These are phyloP conservation scores for Esox niger DNA, from an alignment of 2,113 vertebrate genomes.

Conservation along the genomic window DNA sequence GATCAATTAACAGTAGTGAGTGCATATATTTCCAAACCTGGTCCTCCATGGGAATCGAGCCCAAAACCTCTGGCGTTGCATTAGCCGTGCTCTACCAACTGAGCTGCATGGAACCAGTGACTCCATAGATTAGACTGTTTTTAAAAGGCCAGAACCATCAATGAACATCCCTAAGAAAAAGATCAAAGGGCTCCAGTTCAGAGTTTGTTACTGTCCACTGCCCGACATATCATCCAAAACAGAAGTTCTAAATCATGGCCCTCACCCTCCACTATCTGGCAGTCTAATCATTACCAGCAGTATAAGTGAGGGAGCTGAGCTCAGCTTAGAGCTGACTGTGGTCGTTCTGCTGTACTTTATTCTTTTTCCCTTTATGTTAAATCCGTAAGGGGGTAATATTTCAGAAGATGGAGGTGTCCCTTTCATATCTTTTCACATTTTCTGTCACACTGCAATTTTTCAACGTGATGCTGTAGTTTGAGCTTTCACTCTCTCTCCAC, in stretches of 20 bases:
- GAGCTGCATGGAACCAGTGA: too few species aligned
- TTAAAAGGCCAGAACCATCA: too few species aligned
- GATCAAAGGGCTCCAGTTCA: too few species aligned
- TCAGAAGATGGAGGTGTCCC: slow-evolving; percentile 43
- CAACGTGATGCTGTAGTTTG: slow-evolving; percentile 43
- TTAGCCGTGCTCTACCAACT: too few species aligned
- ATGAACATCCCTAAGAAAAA: too few species aligned
- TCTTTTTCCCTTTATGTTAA: slow-evolving; percentile 42
- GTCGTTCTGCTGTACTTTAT: slow-evolving; percentile 14
- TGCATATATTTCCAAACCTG: too few species aligned
- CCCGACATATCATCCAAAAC: not conserved
- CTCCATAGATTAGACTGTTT: too few species aligned
- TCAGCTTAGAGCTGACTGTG: slow-evolving; percentile 16
- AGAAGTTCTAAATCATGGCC: not conserved
- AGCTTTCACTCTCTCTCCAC: slow-evolving; percentile 35
- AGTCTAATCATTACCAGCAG: not conserved
- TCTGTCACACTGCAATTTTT: slow-evolving; percentile 34
- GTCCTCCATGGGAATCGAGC: too few species aligned
- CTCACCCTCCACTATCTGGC: slow-evolving; percentile 22
- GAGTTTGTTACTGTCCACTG: too few species aligned
- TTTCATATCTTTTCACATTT: slow-evolving; percentile 35
- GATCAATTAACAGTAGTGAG: too few species aligned
- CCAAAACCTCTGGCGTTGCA: too few species aligned
- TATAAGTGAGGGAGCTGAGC: not conserved
- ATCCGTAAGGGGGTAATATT: slow-evolving; percentile 45